Evolutionary conservation across 2,888 invertebrate species (phyloP).

Genomic region (Chelonus formosanus): DNA sequence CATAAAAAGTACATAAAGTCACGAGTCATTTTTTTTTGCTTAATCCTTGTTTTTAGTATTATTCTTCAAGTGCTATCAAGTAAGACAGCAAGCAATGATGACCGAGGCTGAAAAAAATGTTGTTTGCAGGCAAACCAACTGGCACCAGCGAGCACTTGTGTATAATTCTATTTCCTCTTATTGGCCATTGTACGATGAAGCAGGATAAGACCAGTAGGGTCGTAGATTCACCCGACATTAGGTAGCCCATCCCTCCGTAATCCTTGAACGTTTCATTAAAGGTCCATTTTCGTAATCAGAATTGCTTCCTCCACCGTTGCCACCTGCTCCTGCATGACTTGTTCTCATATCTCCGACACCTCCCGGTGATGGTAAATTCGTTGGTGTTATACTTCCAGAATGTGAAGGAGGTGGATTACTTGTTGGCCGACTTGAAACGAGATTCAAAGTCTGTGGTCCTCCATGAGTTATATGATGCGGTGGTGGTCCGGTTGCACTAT

Average conservation of each 20-base stretch:
- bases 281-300: slow-evolving; percentile 74
- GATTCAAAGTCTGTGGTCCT: slow-evolving; percentile 57
- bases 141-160: slow-evolving; percentile 23
- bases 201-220: slow-evolving; percentile 31
- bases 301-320: slow-evolving; percentile 57
- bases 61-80: slow-evolving; percentile 4
- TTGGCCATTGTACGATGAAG: slow-evolving; percentile 51
- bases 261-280: slow-evolving; percentile 84
- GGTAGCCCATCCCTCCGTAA: slow-evolving; percentile 91
- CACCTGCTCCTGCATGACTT: slow-evolving; percentile 67
- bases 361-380: slow-evolving; percentile 80
- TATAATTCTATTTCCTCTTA: slow-evolving; percentile 37
- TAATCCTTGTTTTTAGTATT: slow-evolving; percentile 7
- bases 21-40: slow-evolving; percentile 33
- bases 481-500: slow-evolving; percentile 49
- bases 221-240: slow-evolving; percentile 67
- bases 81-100: neutral
- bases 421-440: slow-evolving; percentile 60
- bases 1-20: slow-evolving; percentile 23
- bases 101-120: slow-evolving; percentile 2
- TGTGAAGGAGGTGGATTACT: slow-evolving; percentile 63
- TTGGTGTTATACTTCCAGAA: slow-evolving; percentile 83
- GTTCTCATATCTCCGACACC: slow-evolving; percentile 69
- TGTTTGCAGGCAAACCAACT: slow-evolving; percentile 11
- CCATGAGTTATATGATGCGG: slow-evolving; percentile 58